A percentile compares a stretch with the other conserved stretches of the same genome.
phyloP scores from a whole-genome alignment of 2,113 vertebrate genomes.

The Scartelaos histophorus region DNA sequence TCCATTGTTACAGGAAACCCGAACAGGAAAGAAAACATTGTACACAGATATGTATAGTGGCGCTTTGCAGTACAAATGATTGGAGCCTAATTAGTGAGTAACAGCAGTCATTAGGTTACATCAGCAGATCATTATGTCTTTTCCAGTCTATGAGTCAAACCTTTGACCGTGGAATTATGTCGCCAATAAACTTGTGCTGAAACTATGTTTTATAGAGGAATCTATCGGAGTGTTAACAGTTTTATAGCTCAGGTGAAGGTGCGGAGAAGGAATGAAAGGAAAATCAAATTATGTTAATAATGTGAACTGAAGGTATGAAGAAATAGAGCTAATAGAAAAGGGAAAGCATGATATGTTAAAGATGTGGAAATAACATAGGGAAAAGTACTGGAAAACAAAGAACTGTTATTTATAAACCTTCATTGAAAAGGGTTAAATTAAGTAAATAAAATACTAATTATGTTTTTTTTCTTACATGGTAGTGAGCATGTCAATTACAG shows the following conservation, averaged over 20 bases:
- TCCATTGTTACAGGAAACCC: conserved; percentile 1
- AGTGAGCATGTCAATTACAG: neutral
- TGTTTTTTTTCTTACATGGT: neutral
- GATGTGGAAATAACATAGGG: neutral
- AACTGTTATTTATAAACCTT: neutral
- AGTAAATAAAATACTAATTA: too few species aligned
- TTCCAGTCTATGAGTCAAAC: conserved; percentile 55
- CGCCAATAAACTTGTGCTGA: conserved; percentile 43
- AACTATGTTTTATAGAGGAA: conserved; percentile 55
- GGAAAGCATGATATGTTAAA: neutral
- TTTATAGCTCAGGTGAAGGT: conserved; percentile 27
- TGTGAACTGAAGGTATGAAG: conserved; percentile 15
- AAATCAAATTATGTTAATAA: conserved; percentile 6
- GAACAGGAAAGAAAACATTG: neutral
- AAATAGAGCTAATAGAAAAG: conserved; percentile 10
- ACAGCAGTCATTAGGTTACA: conserved; percentile 46
- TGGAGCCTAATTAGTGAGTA: conserved; percentile 37
- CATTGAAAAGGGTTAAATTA: neutral
- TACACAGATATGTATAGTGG: conserved; percentile 11
- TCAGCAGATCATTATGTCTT: conserved; percentile 48
- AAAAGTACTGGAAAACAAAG: neutral
- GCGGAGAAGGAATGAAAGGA: conserved; percentile 8
- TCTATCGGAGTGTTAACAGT: conserved; percentile 50
- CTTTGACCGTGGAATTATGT: conserved; percentile 47
- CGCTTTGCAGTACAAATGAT: conserved; percentile 32